Evolutionary conservation across 2,888 invertebrate genomes (phyloP).

Genomic region (Drosophila lutescens): DNA sequence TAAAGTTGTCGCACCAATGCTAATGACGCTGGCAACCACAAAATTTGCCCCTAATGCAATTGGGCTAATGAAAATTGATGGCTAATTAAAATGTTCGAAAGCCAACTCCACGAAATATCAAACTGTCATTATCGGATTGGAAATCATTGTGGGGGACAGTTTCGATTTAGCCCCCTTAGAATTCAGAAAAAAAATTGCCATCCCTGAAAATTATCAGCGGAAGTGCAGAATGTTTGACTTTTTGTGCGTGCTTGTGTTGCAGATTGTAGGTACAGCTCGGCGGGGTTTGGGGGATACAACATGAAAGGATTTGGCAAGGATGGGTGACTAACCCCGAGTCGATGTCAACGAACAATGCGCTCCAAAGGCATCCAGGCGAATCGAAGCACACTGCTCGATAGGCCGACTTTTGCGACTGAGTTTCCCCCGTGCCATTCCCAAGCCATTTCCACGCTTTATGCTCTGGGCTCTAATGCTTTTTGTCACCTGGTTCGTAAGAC

Average conservation of each 20-base stretch:
- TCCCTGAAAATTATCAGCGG: constrained; percentile 49
- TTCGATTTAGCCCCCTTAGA: neutral
- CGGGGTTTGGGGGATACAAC: neutral
- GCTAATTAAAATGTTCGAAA: constrained; percentile 2
- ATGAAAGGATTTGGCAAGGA: neutral
- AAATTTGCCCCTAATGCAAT: neutral
- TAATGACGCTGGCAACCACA: neutral
- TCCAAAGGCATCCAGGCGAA: neutral
- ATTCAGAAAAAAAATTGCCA: neutral
- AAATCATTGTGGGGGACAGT: neutral
- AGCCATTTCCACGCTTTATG: neutral
- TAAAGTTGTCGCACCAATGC: neutral
- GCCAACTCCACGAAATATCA: neutral
- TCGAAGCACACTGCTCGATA: neutral
- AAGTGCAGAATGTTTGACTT: constrained; percentile 54
- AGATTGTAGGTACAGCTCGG: neutral
- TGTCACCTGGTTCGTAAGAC: neutral
- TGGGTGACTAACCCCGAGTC: neutral
- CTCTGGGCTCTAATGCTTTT: neutral
- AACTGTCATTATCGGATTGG: neutral
- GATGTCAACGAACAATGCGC: neutral
- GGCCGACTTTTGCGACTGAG: neutral
- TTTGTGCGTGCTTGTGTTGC: constrained; percentile 26
- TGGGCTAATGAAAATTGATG: neutral
- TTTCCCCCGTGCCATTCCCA: neutral